These are phyloP conservation scores for Rhorus exstirpatorius DNA, from an alignment of 2,888 invertebrate species.

Conservation along the genomic window DNA sequence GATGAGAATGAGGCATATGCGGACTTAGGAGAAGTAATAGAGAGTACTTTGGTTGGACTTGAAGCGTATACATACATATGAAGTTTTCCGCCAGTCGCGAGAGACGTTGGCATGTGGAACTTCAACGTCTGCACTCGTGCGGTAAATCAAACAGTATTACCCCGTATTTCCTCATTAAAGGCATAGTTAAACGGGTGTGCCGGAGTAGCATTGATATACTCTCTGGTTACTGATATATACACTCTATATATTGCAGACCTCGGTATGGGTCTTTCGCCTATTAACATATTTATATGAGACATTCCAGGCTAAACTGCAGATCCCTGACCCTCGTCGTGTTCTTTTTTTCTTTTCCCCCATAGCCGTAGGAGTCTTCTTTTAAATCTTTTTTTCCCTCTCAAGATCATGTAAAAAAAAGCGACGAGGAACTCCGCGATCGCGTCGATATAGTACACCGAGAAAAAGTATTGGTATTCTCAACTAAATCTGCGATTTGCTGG, in stretches of 20 bases:
- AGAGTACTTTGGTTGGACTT: conserved; percentile 11
- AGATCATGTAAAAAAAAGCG: too few relatives aligned
- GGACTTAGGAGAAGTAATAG: neutral
- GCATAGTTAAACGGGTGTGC: conserved; percentile 70
- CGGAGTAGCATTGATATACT: neutral
- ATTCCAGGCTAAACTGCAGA: too few relatives aligned
- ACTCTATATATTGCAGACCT: conserved; percentile 5
- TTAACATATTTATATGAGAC: too few relatives aligned
- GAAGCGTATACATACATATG: neutral
- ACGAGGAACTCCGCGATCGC: too few relatives aligned
- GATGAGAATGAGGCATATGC: conserved; percentile 39
- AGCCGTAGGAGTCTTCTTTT: too few relatives aligned
- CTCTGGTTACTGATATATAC: conserved; percentile 4
- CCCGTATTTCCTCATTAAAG: conserved; percentile 72
- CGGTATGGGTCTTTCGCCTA: conserved; percentile 3
- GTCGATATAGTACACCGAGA: too few relatives aligned
- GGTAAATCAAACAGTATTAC: conserved; percentile 75
- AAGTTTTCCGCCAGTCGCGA: conserved; percentile 13
- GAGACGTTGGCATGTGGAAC: conserved; percentile 66
- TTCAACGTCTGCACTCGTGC: conserved; percentile 71
- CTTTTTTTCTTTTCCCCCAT: too few relatives aligned
- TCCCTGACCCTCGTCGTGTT: too few relatives aligned
- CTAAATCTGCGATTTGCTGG: too few relatives aligned
- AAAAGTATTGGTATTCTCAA: too few relatives aligned
- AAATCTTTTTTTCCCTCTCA: too few relatives aligned